These are phyloP conservation scores for Forbesichthys papilliferus DNA, from an alignment of 2,113 vertebrate genomes.

Conservation along the genomic window DNA sequence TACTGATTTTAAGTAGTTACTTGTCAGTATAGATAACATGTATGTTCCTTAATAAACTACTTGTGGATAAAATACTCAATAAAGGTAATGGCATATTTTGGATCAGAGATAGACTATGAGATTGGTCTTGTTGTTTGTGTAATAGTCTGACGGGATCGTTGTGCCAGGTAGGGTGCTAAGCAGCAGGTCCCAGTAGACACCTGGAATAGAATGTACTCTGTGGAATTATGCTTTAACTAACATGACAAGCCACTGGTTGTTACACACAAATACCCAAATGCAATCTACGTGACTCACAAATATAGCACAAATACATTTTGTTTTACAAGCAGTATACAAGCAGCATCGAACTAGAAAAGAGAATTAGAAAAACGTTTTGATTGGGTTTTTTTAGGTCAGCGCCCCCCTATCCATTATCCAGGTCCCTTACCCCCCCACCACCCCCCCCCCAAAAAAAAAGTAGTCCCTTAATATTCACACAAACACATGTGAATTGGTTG, in stretches of 20 bases:
- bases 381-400: not conserved
- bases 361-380: not conserved
- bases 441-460: too few relatives aligned
- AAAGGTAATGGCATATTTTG: not conserved
- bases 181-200: conserved; percentile 69
- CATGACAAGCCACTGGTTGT: conserved; percentile 24
- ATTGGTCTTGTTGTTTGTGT: conserved; percentile 43
- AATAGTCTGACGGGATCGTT: conserved; percentile 24
- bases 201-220: conserved; percentile 60
- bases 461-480: too few relatives aligned
- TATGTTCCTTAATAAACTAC: too few relatives aligned
- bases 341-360: not conserved
- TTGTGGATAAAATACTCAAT: too few relatives aligned
- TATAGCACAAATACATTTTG: not conserved
- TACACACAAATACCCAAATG: conserved; percentile 26
- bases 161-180: conserved; percentile 65
- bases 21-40: too few relatives aligned
- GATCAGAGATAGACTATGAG: not conserved
- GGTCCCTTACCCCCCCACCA: too few relatives aligned
- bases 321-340: not conserved
- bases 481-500: too few relatives aligned
- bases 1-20: too few relatives aligned
- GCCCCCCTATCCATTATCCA: too few relatives aligned
- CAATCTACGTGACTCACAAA: not conserved
- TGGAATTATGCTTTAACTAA: conserved; percentile 43